A percentile compares a stretch with the other conserved stretches of the same genome.
These are phyloP conservation scores for Tetragonisca angustula DNA, from an alignment of 2,888 invertebrate genomes.

Conservation along the genomic window DNA sequence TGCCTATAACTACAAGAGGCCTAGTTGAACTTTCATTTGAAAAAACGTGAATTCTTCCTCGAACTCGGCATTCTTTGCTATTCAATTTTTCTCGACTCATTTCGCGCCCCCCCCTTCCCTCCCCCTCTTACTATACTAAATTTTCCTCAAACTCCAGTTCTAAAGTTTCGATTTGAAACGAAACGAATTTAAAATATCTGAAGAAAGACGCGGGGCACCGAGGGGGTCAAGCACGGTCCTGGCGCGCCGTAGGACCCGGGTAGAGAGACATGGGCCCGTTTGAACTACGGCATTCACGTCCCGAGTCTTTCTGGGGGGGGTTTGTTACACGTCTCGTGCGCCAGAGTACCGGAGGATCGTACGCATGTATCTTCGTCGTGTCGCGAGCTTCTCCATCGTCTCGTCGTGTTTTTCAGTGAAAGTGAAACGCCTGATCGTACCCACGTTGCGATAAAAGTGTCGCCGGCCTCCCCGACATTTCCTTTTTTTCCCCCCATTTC, in stretches of 20 bases:
- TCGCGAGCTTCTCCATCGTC: conserved; percentile 22
- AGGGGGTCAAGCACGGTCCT: conserved; percentile 58
- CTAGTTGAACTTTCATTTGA: no score
- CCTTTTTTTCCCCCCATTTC: background rate
- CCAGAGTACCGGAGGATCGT: conserved; percentile 36
- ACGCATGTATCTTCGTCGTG: conserved; percentile 34
- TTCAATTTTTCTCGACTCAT: background rate
- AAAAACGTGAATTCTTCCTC: background rate
- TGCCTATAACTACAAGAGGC: no score
- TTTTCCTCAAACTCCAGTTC: background rate
- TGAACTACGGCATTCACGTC: conserved; percentile 74
- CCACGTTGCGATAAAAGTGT: conserved; percentile 17
- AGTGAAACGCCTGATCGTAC: conserved; percentile 44
- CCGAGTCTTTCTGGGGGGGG: conserved; percentile 73
- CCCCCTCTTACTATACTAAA: background rate
- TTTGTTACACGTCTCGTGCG: conserved; percentile 60
- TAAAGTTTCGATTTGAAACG: background rate
- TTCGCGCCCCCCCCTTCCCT: no score
- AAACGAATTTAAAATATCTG: no score
- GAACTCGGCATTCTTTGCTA: background rate
- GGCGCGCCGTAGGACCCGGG: conserved; percentile 62
- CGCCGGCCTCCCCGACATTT: background rate
- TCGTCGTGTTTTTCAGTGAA: conserved; percentile 47
- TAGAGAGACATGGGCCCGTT: conserved; percentile 65
- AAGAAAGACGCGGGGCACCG: conserved; percentile 19